phyloP scores from a whole-genome alignment of 2,113 vertebrate genomes.

The Okapia johnstoni region DNA sequence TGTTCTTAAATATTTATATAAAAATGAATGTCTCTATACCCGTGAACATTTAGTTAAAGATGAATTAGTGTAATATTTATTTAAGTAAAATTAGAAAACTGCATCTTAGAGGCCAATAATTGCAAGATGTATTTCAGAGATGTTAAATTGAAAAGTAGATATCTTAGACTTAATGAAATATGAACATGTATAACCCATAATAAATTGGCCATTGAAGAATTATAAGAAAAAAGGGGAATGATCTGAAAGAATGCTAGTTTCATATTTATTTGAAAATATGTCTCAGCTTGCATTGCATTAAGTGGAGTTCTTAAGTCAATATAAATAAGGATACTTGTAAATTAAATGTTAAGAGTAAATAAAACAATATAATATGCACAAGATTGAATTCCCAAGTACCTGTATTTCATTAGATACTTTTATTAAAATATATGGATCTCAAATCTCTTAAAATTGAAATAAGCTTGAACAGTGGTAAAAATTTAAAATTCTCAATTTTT shows the following conservation, averaged over 20 bases:
- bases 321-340: conserved; percentile 1
- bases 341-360: conserved; percentile 32
- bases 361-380: background rate
- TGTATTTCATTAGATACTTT: conserved; percentile 1
- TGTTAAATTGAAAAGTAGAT: background rate
- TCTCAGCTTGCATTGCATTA: background rate
- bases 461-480: background rate
- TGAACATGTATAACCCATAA: background rate
- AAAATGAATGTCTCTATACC: background rate
- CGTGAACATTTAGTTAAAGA: background rate
- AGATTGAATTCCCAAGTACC: background rate
- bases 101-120: background rate
- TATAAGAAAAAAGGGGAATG: background rate
- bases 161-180: conserved; percentile 7
- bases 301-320: background rate
- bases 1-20: conserved; percentile 28
- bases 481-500: conserved; percentile 19
- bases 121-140: conserved; percentile 23
- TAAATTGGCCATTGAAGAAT: background rate
- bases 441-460: background rate
- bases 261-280: conserved; percentile 30
- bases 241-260: background rate
- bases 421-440: background rate
- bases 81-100: conserved; percentile 16
- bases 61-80: conserved; percentile 49